Evolutionary conservation across 1,140 invertebrate genomes (phyloP).

Genomic region (Papilio polytes): DNA sequence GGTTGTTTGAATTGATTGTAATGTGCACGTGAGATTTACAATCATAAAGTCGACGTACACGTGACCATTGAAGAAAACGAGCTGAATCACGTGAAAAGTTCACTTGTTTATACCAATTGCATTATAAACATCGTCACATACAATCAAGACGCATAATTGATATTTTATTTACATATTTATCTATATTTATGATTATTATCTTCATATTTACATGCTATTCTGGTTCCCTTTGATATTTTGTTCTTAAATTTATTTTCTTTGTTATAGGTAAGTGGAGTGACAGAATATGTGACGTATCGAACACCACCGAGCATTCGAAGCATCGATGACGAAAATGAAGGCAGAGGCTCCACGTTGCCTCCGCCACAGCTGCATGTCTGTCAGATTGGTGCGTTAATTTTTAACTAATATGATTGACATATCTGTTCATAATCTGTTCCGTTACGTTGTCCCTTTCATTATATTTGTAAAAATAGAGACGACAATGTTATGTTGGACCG

Average conservation of each 20-base stretch:
- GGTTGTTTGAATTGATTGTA: slow-evolving; percentile 1
- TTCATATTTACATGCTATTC: not conserved
- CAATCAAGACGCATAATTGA: not conserved
- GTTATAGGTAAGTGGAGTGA: slow-evolving; percentile 60
- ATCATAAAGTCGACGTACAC: slow-evolving; percentile 18
- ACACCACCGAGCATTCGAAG: not conserved
- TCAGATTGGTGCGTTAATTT: slow-evolving; percentile 54
- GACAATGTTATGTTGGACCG: too few relatives aligned
- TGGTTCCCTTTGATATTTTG: not conserved
- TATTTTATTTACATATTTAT: not conserved
- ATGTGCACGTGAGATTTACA: slow-evolving; percentile 12
- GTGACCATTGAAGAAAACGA: slow-evolving; percentile 10
- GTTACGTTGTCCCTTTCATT: not conserved
- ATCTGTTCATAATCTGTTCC: not conserved
- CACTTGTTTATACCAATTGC: not conserved
- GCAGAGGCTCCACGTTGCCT: slow-evolving; percentile 31
- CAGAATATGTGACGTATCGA: slow-evolving; percentile 34
- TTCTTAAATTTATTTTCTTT: slow-evolving; percentile 41
- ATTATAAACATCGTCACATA: not conserved
- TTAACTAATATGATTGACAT: not conserved
- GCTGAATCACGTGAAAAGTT: slow-evolving; percentile 21
- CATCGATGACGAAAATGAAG: slow-evolving; percentile 37
- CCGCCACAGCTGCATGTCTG: slow-evolving; percentile 54
- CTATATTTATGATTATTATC: not conserved
- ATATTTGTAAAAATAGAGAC: too few relatives aligned